Base-by-base conservation (phyloP, 2,797 vertebrate species). In the Pseudochaenichthys georgianus region DNA sequence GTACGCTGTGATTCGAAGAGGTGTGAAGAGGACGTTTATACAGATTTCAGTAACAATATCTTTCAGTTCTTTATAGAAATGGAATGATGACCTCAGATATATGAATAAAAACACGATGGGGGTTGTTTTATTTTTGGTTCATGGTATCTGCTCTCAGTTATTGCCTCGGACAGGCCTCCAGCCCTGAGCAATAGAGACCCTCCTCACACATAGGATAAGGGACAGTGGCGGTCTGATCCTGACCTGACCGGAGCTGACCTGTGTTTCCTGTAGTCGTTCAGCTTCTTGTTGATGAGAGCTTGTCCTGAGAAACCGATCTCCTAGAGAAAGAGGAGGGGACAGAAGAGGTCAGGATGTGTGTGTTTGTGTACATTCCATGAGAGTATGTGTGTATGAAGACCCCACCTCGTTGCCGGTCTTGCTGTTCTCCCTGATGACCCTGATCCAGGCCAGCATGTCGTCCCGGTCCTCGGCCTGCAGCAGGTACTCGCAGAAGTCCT, bases 401-500 rank as follows among this genome's bases (percentile, higher is more conserved):
- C 96, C 95, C 73, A 98, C 98, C 97, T 98, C 97, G 47, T 95
- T 97, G 93, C 98, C 97, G 1, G 95, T 96, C 93, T 97, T 98
- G 96, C 97, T 97, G 93, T 97, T 97, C 85, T 99, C 97, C 60
- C 96, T 94, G 94, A 99, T 98, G 85, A 95, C 95, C 91, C 95
- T 95, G 94, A 99, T 97, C 98, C 98, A 99, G 91, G 95, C 95
- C 94, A 99, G 94, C 98, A 99, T 99, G 93, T 98, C 97, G 64
- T 99, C 97, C 67, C 96, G 93, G 94, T 97, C 97, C 94, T 98
- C 97, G 45, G 98, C 96, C 94, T 99, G 98, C 93, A 99, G 96
- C 91, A 99, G 96, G 94, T 98, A 99, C 95, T 99, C 98, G 89
- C 97, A 98, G 95, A 97, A 98, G 95, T 99, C 97, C 93, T 97